These are phyloP conservation scores for Ellobius talpinus DNA, from an alignment of 2,113 vertebrate species.

Conservation along the genomic window DNA sequence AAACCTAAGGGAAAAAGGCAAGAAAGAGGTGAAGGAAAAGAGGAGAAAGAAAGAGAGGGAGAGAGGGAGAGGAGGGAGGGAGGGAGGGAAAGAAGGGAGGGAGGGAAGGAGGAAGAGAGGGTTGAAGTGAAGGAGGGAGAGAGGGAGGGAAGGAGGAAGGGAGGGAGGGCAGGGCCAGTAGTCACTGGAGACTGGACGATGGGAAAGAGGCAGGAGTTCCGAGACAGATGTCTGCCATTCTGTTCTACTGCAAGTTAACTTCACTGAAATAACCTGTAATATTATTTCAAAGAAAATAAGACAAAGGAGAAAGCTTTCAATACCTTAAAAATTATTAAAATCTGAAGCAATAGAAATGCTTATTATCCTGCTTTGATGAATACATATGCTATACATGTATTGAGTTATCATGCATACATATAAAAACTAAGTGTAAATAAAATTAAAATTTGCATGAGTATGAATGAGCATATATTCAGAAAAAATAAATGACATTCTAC, in stretches of 20 bases:
- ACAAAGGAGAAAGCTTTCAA: neutral
- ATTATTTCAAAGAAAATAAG: neutral
- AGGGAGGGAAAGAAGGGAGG: too few relatives aligned
- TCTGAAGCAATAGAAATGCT: neutral
- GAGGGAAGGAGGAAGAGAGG: neutral
- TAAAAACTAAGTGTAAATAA: neutral
- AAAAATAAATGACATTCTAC: neutral
- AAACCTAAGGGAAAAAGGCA: neutral
- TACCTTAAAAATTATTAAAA: neutral
- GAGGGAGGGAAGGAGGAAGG: fast-evolving
- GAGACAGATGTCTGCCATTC: neutral
- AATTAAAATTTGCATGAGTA: slow-evolving; percentile 20
- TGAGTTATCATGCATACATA: neutral
- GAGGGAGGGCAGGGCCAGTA: fast-evolving
- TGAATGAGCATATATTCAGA: neutral
- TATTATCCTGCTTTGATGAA: neutral
- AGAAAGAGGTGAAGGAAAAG: neutral
- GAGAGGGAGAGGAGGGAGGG: too few relatives aligned
- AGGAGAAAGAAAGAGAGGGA: too few relatives aligned
- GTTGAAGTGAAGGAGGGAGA: too few relatives aligned
- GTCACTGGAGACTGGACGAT: neutral
- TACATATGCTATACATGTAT: neutral
- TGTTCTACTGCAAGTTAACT: neutral
- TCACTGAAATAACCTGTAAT: neutral
- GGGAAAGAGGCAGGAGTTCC: neutral